Conservation (phyloP, 2,113 vertebrate genomes). For the Micronycteris hirsuta region DNA sequence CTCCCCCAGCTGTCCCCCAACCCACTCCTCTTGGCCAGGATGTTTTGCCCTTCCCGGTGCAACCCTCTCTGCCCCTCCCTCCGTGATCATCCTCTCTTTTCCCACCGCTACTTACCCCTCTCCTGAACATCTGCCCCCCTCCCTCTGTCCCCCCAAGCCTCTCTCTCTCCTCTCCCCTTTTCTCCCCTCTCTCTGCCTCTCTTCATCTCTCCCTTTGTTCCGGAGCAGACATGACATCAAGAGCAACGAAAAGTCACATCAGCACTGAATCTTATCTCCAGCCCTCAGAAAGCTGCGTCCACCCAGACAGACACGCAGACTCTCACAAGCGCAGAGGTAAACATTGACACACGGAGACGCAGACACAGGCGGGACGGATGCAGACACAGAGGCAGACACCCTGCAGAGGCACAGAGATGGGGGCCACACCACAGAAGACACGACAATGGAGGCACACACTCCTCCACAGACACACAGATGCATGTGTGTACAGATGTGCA, state of each 20-base stretch:
- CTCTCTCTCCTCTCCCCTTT: not conserved
- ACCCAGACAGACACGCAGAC: not conserved
- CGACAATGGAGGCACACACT: not conserved
- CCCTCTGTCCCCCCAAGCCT: not conserved
- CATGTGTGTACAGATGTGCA: not conserved
- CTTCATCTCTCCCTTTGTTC: conserved; percentile 51
- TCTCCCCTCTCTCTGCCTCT: not conserved
- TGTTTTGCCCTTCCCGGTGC: accelerated
- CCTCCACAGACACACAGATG: not conserved
- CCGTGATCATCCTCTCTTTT: not conserved
- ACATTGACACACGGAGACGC: conserved; percentile 13
- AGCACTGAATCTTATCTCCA: conserved; percentile 74
- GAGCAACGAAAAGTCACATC: conserved; percentile 76
- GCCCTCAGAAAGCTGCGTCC: conserved; percentile 56
- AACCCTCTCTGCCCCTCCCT: not conserved
- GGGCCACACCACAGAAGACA: not conserved
- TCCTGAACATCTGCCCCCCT: not conserved
- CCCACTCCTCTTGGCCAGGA: not conserved
- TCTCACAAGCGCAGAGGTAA: not conserved
- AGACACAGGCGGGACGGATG: not conserved
- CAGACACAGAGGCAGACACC: conserved; percentile 3
- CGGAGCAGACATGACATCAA: conserved; percentile 69
- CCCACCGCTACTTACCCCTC: not conserved
- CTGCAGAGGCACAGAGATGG: not conserved
- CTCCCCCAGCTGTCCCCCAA: not conserved